Conservation (phyloP, 2,113 vertebrate genomes). For the Gobio gobio region DNA sequence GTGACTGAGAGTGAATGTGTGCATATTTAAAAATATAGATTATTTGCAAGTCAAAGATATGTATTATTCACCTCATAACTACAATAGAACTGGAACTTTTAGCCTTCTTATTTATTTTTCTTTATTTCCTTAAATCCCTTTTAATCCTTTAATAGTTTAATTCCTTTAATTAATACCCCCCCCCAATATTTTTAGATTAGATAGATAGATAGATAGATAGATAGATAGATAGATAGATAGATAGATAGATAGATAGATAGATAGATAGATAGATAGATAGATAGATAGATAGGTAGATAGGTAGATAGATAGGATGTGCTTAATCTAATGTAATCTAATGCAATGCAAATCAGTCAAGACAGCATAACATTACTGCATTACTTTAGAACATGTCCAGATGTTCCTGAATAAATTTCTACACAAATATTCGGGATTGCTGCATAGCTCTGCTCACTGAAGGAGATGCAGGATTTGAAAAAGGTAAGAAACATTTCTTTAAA, state of each 20-base stretch:
- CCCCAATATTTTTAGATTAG: too few species aligned
- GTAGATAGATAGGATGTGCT: neutral
- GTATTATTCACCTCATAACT: too few species aligned
- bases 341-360: neutral
- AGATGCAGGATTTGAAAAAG: neutral
- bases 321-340: neutral
- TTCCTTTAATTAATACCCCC: too few species aligned
- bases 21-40: too few species aligned
- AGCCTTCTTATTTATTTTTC: too few species aligned
- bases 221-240: too few species aligned
- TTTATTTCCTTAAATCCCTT: too few species aligned
- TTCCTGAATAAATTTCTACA: neutral
- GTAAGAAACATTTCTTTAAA: neutral
- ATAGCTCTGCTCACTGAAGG: neutral
- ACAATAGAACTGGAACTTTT: too few species aligned
- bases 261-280: neutral
- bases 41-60: too few species aligned
- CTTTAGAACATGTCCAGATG: conserved; percentile 19
- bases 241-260: neutral
- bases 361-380: neutral
- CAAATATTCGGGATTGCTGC: neutral
- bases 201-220: too few species aligned
- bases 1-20: too few species aligned
- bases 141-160: too few species aligned
- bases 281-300: neutral